A percentile compares a stretch with the other conserved stretches of the same genome.
Evolutionary conservation across 1,140 invertebrate genomes (phyloP).

Genomic region (Drosophila pectinifera): DNA sequence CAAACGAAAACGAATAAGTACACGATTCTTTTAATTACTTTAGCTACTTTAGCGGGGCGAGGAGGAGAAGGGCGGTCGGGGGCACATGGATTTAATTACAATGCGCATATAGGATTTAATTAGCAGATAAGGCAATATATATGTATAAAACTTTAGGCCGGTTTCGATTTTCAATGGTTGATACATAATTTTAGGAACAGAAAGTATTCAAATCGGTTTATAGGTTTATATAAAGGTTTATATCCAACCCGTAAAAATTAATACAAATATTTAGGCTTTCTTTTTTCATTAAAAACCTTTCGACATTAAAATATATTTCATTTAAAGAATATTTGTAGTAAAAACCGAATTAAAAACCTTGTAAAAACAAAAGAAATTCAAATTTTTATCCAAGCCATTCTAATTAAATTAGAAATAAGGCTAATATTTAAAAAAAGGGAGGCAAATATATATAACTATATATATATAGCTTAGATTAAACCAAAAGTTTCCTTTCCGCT

Average conservation of each 20-base stretch:
- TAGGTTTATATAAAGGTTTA: background rate
- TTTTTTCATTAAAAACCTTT: background rate
- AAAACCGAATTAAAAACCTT: too few relatives aligned
- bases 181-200: constrained; percentile 7
- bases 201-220: background rate
- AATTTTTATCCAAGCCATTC: background rate
- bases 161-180: constrained; percentile 4
- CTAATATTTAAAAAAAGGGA: background rate
- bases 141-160: constrained; percentile 4
- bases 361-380: background rate
- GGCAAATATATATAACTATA: background rate
- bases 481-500: constrained; percentile 1
- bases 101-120: constrained; percentile 53
- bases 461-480: background rate
- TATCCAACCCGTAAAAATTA: background rate
- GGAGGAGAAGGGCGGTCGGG: constrained; percentile 17
- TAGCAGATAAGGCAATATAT: constrained; percentile 28
- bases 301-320: background rate
- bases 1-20: constrained; percentile 76
- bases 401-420: constrained; percentile 4
- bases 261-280: background rate
- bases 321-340: background rate
- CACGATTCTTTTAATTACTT: constrained; percentile 72
- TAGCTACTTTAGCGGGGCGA: constrained; percentile 58
- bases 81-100: constrained; percentile 70